Base-by-base conservation (phyloP, 2,888 invertebrate species). In the Gymnosoma rotundatum region DNA sequence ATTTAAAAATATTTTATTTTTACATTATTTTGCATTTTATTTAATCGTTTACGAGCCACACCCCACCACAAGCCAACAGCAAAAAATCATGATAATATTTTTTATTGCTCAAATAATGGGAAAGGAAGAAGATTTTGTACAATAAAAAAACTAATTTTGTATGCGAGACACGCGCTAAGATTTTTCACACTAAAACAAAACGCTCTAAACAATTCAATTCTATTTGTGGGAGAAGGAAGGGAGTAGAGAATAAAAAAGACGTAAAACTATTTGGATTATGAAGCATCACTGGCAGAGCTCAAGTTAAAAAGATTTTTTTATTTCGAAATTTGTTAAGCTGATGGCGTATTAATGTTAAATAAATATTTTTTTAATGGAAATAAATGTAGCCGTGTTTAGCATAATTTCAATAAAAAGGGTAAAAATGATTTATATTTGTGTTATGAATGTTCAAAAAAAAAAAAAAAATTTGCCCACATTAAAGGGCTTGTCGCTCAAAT, bases 81-180 rank as follows among this genome's bases (percentile, higher is more conserved):
- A 25, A n/a, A 21, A 38, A 67, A 38, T 38, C 21, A 50, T 60
- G 56, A 76, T 38, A 18, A 5, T 18, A n/a, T 67, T 50, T 14
- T 32, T 16, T 61, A 9, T 50, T 38, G 48, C 21, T 61, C 9
- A 21, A 72, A 50, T 50, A 42, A 25, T 42, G 36, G 32, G 36
- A 45, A 36, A 70, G n/a, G 21, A 32, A 76, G 42, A 50, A 50
- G 45, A 61, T 76, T 52, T 61, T 48, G n/a, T 48, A 48, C 38
- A 67, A 42, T 48, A 25, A 32, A 50, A n/a, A 67, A 61, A 16
- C 32, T 75, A 21, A 60, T 70, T 81, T 60, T 70, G 45, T 78
- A 84, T 84, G 67, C 78, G 21, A 20, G 60, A 14, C 63, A 64
- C 81, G 78, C 81, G 78, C 45, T 50, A 56, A n/a, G 79, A 61